Evolutionary conservation across 53 echinoderm and acorn worm genomes (phyloP).

Genomic region (Arbacia lixula): DNA sequence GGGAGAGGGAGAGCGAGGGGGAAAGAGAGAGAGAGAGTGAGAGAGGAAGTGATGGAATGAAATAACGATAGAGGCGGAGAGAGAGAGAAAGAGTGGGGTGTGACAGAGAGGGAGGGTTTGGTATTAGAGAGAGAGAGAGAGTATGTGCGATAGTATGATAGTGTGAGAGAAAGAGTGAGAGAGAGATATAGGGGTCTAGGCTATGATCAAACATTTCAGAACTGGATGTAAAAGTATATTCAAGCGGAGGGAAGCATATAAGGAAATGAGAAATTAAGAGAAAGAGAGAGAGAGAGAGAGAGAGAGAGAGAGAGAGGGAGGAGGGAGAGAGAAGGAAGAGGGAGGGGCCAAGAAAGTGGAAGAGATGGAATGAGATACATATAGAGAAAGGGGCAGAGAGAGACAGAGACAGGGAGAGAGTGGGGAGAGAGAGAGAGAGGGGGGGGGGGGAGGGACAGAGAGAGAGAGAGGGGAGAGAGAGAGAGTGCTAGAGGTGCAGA

Average conservation of each 20-base stretch:
- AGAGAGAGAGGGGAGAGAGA: no score
- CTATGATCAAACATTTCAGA: no score
- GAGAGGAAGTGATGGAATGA: not conserved
- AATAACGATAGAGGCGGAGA: not conserved
- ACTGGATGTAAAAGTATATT: no score
- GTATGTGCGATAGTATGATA: not conserved
- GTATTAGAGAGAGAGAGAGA: not conserved
- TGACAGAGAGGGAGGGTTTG: not conserved
- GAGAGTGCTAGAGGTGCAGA: no score
- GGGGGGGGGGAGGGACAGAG: no score
- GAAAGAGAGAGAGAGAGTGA: not conserved
- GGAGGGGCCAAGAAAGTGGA: not conserved
- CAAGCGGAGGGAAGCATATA: no score
- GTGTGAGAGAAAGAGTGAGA: not conserved
- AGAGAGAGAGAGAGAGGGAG: not conserved
- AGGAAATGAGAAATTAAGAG: not conserved
- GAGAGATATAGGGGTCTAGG: not conserved
- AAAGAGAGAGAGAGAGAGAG: not conserved
- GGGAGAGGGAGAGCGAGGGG: not conserved
- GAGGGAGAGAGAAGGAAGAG: not conserved
- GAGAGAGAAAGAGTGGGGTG: not conserved
- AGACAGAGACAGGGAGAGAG: not conserved
- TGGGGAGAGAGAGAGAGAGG: not conserved
- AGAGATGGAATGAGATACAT: not conserved
- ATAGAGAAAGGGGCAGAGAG: not conserved